A percentile compares a stretch with the other conserved stretches of the same genome.
Conservation (phyloP, 2,797 vertebrate genomes). For the Gymnoscopelus microlampas region DNA sequence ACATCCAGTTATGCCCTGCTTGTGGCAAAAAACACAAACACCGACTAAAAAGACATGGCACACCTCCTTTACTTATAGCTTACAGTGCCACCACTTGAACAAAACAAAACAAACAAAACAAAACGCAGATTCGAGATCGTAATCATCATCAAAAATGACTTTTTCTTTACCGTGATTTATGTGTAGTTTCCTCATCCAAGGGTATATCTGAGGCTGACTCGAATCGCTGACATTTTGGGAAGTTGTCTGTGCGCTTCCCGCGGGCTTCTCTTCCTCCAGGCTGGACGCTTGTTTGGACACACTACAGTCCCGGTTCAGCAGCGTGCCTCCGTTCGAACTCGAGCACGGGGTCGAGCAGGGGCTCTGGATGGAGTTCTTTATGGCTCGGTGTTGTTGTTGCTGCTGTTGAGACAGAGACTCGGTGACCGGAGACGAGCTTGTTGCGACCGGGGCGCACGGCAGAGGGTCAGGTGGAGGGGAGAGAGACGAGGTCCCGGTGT, state of each 20-base stretch:
- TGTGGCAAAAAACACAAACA: neutral
- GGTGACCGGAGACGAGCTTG: constrained; percentile 80
- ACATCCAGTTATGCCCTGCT: neutral
- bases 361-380: constrained; percentile 90
- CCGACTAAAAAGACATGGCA: neutral
- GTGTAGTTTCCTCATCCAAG: constrained; percentile 99
- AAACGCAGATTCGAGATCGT: too few species aligned
- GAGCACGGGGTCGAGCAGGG: constrained; percentile 86
- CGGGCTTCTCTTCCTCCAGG: constrained; percentile 91
- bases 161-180: constrained; percentile 95
- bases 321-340: constrained; percentile 80
- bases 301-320: constrained; percentile 87
- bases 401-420: constrained; percentile 70
- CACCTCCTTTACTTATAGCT: constrained; percentile 3
- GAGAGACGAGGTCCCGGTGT: constrained; percentile 81
- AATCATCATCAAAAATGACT: constrained; percentile 18
- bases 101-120: too few species aligned
- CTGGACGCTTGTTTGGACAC: constrained; percentile 87
- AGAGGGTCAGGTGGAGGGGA: constrained; percentile 92
- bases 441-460: constrained; percentile 89
- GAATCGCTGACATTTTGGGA: constrained; percentile 90
- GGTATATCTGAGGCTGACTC: constrained; percentile 96
- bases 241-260: constrained; percentile 90
- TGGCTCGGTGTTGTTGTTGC: constrained; percentile 80
- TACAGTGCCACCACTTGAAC: neutral